Evolutionary conservation across 1,140 invertebrate genomes (phyloP).

Genomic region (Dryas iulia): DNA sequence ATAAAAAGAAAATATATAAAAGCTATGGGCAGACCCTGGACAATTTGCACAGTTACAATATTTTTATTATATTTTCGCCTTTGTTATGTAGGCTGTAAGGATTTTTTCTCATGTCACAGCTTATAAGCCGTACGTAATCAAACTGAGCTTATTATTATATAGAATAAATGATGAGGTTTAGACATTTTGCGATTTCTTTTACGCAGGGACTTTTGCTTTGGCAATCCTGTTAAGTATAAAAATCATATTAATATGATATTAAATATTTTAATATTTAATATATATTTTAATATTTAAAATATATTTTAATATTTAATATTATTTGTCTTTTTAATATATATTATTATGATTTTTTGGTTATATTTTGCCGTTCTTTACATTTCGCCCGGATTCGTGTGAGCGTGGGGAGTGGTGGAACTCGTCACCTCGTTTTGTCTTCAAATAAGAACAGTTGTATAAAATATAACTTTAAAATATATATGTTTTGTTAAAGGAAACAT

Average conservation of each 20-base stretch:
- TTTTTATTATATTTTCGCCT: not conserved
- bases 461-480: too few relatives aligned
- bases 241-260: not conserved
- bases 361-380: too few relatives aligned
- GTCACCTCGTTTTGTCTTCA: too few relatives aligned
- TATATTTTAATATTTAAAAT: too few relatives aligned
- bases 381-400: too few relatives aligned
- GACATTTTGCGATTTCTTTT: not conserved
- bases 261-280: too few relatives aligned
- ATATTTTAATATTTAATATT: too few relatives aligned
- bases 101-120: not conserved
- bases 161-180: constrained; percentile 24
- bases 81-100: constrained; percentile 6
- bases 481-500: too few relatives aligned
- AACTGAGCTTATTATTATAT: constrained; percentile 32
- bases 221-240: not conserved
- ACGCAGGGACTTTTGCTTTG: not conserved
- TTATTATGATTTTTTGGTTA: too few relatives aligned
- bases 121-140: constrained; percentile 30
- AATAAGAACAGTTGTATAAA: too few relatives aligned
- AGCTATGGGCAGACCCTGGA: not conserved
- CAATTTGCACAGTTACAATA: not conserved
- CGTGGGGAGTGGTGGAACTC: too few relatives aligned
- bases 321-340: too few relatives aligned
- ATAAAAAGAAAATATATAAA: not conserved